Evolutionary conservation across 2,113 vertebrate genomes (phyloP).

Genomic region (Odobenus rosmarus): DNA sequence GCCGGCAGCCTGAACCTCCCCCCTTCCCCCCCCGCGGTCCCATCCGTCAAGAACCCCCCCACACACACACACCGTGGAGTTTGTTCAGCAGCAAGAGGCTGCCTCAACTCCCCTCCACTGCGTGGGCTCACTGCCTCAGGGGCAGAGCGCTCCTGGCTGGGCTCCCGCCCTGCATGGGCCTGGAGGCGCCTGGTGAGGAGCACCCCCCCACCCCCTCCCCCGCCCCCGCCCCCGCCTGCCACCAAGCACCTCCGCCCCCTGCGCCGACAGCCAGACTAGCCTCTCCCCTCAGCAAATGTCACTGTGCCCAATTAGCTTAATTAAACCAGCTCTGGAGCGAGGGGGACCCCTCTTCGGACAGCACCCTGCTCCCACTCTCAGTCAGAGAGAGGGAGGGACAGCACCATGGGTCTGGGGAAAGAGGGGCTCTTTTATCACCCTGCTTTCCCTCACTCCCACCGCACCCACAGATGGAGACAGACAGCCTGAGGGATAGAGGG

Average conservation of each 20-base stretch:
- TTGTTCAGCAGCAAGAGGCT: conserved; percentile 46
- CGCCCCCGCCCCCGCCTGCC: fast-evolving
- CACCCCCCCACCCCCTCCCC: neutral
- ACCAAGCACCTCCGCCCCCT: neutral
- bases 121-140: conserved; percentile 60
- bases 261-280: conserved; percentile 55
- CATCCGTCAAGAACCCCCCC: neutral
- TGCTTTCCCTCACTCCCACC: neutral
- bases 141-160: conserved; percentile 39
- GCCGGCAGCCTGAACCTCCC: neutral
- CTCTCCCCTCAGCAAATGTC: conserved; percentile 80
- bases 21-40: neutral
- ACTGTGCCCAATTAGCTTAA: conserved; percentile 79
- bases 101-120: conserved; percentile 62
- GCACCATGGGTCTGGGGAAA: neutral
- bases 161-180: neutral
- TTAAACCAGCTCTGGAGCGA: conserved; percentile 65
- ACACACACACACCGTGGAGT: neutral
- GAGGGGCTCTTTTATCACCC: neutral
- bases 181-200: neutral
- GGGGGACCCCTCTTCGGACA: conserved; percentile 49
- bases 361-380: conserved; percentile 23
- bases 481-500: neutral
- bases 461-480: neutral
- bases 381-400: neutral